These are phyloP conservation scores for Leptinotarsa lineolata DNA, from an alignment of 1,140 invertebrate species.

Conservation along the genomic window DNA sequence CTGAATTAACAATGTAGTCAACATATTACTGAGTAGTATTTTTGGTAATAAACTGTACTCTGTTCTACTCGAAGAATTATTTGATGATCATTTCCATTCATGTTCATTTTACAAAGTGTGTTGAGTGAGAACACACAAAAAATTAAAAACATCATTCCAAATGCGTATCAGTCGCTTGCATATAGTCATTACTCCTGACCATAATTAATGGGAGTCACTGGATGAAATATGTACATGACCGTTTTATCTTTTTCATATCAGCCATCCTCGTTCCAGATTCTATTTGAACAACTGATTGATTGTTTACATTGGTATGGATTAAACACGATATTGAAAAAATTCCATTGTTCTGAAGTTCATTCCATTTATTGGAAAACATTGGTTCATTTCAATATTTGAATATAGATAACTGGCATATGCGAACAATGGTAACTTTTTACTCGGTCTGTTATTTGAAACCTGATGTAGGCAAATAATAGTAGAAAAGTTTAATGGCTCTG, in stretches of 20 bases:
- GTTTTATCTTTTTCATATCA: not conserved
- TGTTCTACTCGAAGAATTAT: not conserved
- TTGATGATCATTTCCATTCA: not conserved
- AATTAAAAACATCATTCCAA: not conserved
- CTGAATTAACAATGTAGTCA: not conserved
- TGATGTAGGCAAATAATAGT: too few species aligned
- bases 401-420: not conserved
- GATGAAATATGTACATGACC: slow-evolving; percentile 1
- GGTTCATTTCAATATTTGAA: not conserved
- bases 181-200: not conserved
- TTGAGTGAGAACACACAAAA: not conserved
- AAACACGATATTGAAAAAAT: not conserved
- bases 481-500: too few species aligned
- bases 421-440: too few species aligned
- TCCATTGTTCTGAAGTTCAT: not conserved
- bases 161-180: not conserved
- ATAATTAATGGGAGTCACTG: not conserved
- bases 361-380: not conserved
- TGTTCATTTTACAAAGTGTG: not conserved
- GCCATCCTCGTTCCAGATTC: not conserved
- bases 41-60: too few species aligned
- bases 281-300: slow-evolving; percentile 6
- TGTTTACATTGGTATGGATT: not conserved
- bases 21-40: not conserved
- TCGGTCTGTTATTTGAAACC: too few species aligned